Base-by-base conservation (phyloP, 2,888 invertebrate species). In the Macrophya annulata region DNA sequence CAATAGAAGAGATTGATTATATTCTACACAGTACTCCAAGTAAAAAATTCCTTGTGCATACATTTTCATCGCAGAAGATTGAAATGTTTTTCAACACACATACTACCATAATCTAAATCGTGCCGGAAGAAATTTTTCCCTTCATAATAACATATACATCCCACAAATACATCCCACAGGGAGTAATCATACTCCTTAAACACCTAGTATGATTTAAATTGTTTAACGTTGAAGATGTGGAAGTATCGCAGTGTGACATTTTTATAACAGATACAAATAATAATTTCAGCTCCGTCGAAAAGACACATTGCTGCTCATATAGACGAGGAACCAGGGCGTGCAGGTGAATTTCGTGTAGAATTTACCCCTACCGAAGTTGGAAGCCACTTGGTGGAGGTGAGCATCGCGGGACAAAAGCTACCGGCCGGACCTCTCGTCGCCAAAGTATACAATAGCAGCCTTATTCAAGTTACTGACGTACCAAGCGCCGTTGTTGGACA, bases 321-420 rank as follows among this genome's bases (percentile, higher is more conserved):
- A 87, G 94, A 97, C 90, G 97, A 98, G 91, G 97, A 97, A 91
- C 95, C 96, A 90, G 96, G 96, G 91, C 95, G 97, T 45, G 95
- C 96, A 86, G 97, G 97, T 88, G 97, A 97, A 88, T 98, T 98
- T 94, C 96, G 97, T 89, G 97, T 98, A 89, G 98, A 99, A 94
- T 99, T 99, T 94, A 97, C 97, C 68, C 98, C 99, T 9, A 96
- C 96, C 81, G 98, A 98, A 95, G 98, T 99, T 89, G 99, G 99
- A 90, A 98, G 98, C 87, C 99, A 99, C 94, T 95, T 98, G 87
- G 97, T 99, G 90, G 98, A 99, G 94, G 98, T 98, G 91, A 95
- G 94, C 90, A 97, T 99, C 88, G 97, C 97, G 88, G 99, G 98
- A 87, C 97, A 98, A 90, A 98, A 98, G 94, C 94, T 99, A 90